phyloP scores from a whole-genome alignment of 1,140 invertebrate species.

The Ceratosolen fusciceps region DNA sequence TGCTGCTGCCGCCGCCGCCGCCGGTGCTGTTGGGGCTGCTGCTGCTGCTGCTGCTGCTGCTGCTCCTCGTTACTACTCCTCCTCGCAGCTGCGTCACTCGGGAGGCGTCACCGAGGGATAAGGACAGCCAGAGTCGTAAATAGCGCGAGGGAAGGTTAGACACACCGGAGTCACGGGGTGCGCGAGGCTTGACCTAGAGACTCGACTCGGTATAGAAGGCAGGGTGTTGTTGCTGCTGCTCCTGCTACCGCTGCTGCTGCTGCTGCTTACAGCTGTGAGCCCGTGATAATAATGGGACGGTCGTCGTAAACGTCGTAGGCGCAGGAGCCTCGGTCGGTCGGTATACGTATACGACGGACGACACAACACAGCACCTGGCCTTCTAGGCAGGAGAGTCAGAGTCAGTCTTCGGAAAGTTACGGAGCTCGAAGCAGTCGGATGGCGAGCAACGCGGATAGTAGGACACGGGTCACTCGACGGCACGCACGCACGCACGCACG shows the following conservation, averaged over 20 bases:
- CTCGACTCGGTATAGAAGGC: too few species aligned
- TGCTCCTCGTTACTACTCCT: too few species aligned
- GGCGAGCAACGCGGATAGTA: neutral
- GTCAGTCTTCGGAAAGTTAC: too few species aligned
- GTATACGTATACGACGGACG: too few species aligned
- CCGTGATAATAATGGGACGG: slow-evolving; percentile 55
- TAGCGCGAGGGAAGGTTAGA: neutral
- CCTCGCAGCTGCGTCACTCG: neutral
- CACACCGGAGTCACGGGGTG: neutral
- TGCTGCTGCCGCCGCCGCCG: too few species aligned
- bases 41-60: too few species aligned
- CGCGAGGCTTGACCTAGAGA: slow-evolving; percentile 66
- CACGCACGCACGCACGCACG: neutral
- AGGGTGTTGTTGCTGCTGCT: too few species aligned
- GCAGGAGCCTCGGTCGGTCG: neutral
- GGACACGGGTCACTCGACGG: too few species aligned
- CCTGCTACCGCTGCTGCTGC: too few species aligned
- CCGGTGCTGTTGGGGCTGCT: too few species aligned
- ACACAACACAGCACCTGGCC: too few species aligned
- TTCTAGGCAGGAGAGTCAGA: too few species aligned
- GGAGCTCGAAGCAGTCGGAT: neutral
- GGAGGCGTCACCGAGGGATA: neutral
- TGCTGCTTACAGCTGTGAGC: slow-evolving; percentile 62
- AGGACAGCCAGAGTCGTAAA: neutral
- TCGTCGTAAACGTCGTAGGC: slow-evolving; percentile 29